These are phyloP conservation scores for Steatocranus sp. DNA, from an alignment of 2,797 vertebrate genomes.

Conservation along the genomic window DNA sequence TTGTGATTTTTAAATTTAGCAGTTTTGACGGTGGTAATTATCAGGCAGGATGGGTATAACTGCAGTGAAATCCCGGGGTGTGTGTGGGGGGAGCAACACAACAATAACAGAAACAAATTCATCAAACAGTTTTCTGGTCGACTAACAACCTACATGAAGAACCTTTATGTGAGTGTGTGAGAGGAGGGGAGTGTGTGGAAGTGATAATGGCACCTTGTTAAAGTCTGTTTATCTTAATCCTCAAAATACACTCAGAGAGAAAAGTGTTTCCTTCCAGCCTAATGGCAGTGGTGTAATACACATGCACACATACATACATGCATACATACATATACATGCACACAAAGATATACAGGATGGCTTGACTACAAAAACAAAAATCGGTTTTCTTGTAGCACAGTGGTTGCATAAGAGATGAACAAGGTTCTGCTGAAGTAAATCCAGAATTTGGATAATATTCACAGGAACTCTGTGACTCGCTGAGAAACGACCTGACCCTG, in stretches of 20 bases:
- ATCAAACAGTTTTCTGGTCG: not conserved
- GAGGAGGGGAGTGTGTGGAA: constrained; percentile 59
- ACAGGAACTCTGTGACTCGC: not conserved
- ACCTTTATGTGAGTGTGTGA: constrained; percentile 41
- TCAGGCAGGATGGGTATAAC: not conserved
- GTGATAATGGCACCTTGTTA: constrained; percentile 77
- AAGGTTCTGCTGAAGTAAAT: not conserved
- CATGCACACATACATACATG: not conserved
- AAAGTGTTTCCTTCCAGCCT: constrained; percentile 80
- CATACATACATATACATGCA: not conserved
- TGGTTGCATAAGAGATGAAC: not conserved
- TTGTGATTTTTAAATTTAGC: not conserved
- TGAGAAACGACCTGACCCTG: not conserved
- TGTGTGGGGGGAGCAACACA: rapidly evolving
- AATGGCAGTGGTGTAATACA: constrained; percentile 52
- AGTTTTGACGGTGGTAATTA: not conserved
- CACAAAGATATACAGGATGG: not conserved
- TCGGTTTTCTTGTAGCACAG: not conserved
- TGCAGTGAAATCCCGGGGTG: not conserved
- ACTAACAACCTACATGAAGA: constrained; percentile 1
- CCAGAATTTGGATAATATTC: not conserved
- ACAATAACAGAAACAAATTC: not conserved
- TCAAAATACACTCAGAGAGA: constrained; percentile 75
- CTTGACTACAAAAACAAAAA: constrained; percentile 7
- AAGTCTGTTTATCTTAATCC: constrained; percentile 79